Evolutionary conservation across 64 coral and sea anemone species (phyloP).

Genomic region (Montipora foliosa): DNA sequence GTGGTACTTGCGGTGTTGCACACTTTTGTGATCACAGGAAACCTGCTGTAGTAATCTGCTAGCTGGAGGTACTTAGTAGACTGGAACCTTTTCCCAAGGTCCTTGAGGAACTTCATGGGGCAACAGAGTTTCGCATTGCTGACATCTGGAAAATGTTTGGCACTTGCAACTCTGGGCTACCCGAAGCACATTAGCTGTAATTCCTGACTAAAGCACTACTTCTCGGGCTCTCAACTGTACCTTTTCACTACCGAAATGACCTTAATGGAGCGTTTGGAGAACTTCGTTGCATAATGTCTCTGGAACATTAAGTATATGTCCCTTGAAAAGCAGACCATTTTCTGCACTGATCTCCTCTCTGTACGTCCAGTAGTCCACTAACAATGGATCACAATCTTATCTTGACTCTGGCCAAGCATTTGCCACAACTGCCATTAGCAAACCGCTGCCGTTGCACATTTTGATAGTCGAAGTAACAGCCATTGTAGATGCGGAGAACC

Average conservation of each 20-base stretch:
- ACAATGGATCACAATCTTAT: background rate
- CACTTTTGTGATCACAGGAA: constrained; percentile 68
- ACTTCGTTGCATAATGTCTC: background rate
- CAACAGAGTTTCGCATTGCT: constrained; percentile 8
- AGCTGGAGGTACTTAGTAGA: constrained; percentile 27
- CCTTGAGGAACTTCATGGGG: background rate
- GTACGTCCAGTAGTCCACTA: background rate
- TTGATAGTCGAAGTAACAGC: too few relatives aligned
- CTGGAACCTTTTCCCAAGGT: background rate
- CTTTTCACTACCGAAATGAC: constrained; percentile 22
- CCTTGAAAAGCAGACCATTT: constrained; percentile 28
- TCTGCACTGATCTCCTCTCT: background rate
- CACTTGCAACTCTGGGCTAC: constrained; percentile 4
- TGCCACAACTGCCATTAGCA: background rate
- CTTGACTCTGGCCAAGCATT: background rate
- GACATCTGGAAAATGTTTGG: constrained; percentile 1
- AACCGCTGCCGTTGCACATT: background rate
- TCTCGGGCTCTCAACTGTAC: background rate
- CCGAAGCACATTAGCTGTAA: constrained; percentile 4
- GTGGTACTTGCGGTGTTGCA: constrained; percentile 29
- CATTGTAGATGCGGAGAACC: too few relatives aligned
- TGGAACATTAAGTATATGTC: background rate
- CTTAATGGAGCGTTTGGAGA: constrained; percentile 6
- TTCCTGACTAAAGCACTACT: background rate
- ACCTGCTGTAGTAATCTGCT: constrained; percentile 62